Evolutionary conservation across 53 echinoderm and acorn worm genomes (phyloP).

Genomic region (Temnopleurus reevesii): DNA sequence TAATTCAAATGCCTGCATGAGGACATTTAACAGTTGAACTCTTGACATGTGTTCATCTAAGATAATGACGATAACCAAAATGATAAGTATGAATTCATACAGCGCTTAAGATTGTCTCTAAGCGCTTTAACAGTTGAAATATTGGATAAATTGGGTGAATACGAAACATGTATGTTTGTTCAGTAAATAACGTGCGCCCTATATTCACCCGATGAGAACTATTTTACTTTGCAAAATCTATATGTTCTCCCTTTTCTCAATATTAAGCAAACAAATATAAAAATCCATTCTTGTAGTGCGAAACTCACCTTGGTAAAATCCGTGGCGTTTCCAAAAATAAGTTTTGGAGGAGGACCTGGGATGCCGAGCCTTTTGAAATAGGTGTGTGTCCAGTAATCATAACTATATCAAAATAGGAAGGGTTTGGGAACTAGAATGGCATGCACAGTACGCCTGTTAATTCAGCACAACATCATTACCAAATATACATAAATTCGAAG

Average conservation of each 20-base stretch:
- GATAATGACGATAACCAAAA: too few relatives aligned
- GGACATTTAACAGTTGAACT: too few relatives aligned
- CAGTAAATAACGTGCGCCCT: background rate
- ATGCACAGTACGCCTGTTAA: background rate
- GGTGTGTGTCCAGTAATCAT: constrained; percentile 21
- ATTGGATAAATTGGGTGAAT: too few relatives aligned
- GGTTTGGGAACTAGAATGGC: too few relatives aligned
- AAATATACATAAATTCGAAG: background rate
- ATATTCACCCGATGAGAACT: background rate
- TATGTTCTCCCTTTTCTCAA: background rate
- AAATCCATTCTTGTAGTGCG: background rate
- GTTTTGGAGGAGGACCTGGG: background rate
- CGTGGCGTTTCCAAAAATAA: background rate
- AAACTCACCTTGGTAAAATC: background rate
- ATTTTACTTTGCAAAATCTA: background rate
- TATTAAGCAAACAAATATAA: background rate
- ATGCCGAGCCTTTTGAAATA: constrained; percentile 3
- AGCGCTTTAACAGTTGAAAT: too few relatives aligned
- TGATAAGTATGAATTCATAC: too few relatives aligned
- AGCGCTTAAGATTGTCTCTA: too few relatives aligned
- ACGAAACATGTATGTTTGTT: background rate
- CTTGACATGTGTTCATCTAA: too few relatives aligned
- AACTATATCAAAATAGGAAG: background rate
- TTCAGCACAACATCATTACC: too few relatives aligned
- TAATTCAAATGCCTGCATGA: too few relatives aligned